Percentiles rank a stretch among this genome's conserved stretches.
Evolutionary conservation across 2,888 invertebrate genomes (phyloP).

Genomic region (Prostheceraeus crozeri): DNA sequence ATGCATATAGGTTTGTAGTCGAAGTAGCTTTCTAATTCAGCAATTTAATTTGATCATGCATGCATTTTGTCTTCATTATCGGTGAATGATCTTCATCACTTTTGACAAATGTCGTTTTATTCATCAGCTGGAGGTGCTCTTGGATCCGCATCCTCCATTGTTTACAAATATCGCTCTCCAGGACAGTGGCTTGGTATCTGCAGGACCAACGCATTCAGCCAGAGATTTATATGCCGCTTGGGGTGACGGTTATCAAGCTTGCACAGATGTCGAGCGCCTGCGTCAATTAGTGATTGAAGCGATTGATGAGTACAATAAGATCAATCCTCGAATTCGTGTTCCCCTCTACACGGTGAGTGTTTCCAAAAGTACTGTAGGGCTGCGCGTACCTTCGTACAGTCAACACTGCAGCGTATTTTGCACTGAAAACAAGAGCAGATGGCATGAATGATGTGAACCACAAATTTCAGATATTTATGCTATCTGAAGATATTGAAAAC

Average conservation of each 20-base stretch:
- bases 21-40: too few relatives aligned
- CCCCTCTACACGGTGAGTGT: constrained; percentile 49
- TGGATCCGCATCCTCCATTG: constrained; percentile 46
- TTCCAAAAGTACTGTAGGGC: neutral
- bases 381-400: too few relatives aligned
- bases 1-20: too few relatives aligned
- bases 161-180: constrained; percentile 54
- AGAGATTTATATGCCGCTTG: constrained; percentile 43
- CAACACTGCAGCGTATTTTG: too few relatives aligned
- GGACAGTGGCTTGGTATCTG: constrained; percentile 53
- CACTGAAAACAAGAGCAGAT: too few relatives aligned
- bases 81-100: neutral
- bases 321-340: constrained; percentile 51
- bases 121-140: constrained; percentile 47
- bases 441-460: too few relatives aligned
- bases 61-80: too few relatives aligned
- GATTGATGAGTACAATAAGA: constrained; percentile 55
- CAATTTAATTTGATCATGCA: too few relatives aligned
- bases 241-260: constrained; percentile 33
- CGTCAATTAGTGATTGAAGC: constrained; percentile 46
- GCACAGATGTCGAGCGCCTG: constrained; percentile 38
- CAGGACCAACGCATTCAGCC: constrained; percentile 48
- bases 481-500: too few relatives aligned
- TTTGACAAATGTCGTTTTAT: neutral
- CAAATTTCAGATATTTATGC: too few relatives aligned